Evolutionary conservation across 2,113 vertebrate species (phyloP).

Genomic region (Physeter macrocephalus): DNA sequence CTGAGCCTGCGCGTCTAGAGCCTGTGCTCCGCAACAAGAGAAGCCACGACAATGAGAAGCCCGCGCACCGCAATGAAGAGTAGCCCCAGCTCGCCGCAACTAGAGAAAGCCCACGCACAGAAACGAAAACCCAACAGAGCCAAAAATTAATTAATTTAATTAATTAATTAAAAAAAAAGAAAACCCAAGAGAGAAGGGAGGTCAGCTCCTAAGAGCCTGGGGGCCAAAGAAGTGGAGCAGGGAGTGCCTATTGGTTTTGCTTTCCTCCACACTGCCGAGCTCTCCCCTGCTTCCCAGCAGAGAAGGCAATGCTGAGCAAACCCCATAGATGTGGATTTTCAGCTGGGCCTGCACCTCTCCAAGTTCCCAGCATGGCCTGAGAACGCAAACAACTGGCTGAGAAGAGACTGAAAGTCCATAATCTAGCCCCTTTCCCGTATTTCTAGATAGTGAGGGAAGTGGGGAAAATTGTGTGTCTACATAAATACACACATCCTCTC

Average conservation of each 20-base stretch:
- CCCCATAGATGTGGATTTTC: background rate
- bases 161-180: background rate
- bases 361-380: background rate
- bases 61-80: no score
- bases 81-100: no score
- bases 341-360: background rate
- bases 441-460: background rate
- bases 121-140: no score
- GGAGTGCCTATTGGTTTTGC: background rate
- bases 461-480: background rate
- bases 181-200: background rate
- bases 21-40: no score
- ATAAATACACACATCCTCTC: background rate
- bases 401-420: background rate
- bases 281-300: background rate
- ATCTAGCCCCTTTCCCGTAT: background rate
- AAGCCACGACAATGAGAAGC: no score
- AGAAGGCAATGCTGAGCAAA: background rate
- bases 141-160: no score
- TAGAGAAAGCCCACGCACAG: no score
- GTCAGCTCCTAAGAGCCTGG: background rate
- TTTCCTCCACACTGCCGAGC: background rate
- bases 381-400: background rate
- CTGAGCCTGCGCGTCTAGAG: no score
- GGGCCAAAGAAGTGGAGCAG: background rate